Percentiles rank a stretch among this genome's conserved stretches.
Conservation (phyloP, 2,113 vertebrate species). For the Melanotaenia duboulayi region DNA sequence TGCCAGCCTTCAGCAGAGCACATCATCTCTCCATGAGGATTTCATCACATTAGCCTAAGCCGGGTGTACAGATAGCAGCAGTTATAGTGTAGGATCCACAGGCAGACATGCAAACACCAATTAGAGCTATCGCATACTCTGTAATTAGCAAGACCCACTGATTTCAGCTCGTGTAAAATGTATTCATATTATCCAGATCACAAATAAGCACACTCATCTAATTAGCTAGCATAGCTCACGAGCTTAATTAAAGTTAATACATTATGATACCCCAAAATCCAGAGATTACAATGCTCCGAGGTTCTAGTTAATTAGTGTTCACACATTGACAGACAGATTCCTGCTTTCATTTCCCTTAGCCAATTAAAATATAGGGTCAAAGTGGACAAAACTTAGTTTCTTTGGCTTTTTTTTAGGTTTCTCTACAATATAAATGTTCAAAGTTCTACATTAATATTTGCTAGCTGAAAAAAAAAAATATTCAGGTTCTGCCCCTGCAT, state of each 20-base stretch:
- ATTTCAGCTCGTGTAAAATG: slow-evolving; percentile 76
- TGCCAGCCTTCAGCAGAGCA: slow-evolving; percentile 70
- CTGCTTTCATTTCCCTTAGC: slow-evolving; percentile 34
- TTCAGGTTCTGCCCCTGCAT: not conserved
- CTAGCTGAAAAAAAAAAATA: not conserved
- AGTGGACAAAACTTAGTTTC: slow-evolving; percentile 40
- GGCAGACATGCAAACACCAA: slow-evolving; percentile 62
- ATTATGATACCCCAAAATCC: slow-evolving; percentile 76
- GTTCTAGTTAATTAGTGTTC: slow-evolving; percentile 76
- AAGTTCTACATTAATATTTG: not conserved
- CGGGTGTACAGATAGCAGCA: slow-evolving; percentile 34
- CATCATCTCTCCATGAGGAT: slow-evolving; percentile 73
- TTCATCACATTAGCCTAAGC: slow-evolving; percentile 70
- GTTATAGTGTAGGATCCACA: slow-evolving; percentile 36
- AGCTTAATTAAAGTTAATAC: slow-evolving; percentile 82
- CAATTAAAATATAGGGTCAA: slow-evolving; percentile 66
- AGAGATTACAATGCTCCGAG: slow-evolving; percentile 76
- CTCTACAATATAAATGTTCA: slow-evolving; percentile 2
- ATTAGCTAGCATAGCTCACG: slow-evolving; percentile 71
- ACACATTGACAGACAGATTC: slow-evolving; percentile 58
- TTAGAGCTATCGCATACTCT: slow-evolving; percentile 64
- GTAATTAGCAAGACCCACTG: slow-evolving; percentile 78
- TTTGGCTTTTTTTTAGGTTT: slow-evolving; percentile 5
- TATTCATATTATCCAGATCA: slow-evolving; percentile 76
- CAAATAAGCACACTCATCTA: slow-evolving; percentile 78